Conservation (phyloP, 2,797 vertebrate genomes). For the Hyperoplus immaculatus region DNA sequence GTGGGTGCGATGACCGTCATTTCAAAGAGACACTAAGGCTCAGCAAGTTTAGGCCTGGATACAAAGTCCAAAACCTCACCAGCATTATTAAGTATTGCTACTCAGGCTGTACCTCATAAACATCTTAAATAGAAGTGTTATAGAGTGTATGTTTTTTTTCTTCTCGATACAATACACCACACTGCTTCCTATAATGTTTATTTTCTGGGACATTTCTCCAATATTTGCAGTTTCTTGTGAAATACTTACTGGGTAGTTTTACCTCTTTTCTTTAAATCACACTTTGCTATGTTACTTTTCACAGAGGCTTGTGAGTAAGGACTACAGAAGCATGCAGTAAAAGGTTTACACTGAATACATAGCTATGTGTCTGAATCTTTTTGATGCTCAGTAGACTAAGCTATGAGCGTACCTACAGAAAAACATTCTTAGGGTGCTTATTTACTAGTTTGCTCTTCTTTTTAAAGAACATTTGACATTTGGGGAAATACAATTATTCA, state of each 20-base stretch:
- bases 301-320: background rate
- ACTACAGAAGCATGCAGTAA: background rate
- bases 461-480: conserved; percentile 5
- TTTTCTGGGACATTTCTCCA: background rate
- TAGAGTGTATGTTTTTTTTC: too few relatives aligned
- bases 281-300: background rate
- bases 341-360: background rate
- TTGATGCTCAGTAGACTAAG: background rate
- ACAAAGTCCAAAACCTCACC: conserved; percentile 2
- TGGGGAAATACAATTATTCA: background rate
- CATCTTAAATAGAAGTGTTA: too few relatives aligned
- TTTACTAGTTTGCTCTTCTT: background rate
- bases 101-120: background rate
- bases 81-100: background rate
- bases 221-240: background rate
- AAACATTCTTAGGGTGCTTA: background rate
- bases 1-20: conserved; percentile 35
- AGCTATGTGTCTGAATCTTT: background rate
- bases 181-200: background rate
- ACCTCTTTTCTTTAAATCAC: background rate
- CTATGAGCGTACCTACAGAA: background rate
- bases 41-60: conserved; percentile 12
- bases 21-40: conserved; percentile 35
- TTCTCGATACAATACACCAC: too few relatives aligned
- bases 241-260: background rate